Evolutionary conservation across 1,140 invertebrate species (phyloP), one percentile per base, ranked within the genome.

Genomic region (Tetragonula clypearis): DNA sequence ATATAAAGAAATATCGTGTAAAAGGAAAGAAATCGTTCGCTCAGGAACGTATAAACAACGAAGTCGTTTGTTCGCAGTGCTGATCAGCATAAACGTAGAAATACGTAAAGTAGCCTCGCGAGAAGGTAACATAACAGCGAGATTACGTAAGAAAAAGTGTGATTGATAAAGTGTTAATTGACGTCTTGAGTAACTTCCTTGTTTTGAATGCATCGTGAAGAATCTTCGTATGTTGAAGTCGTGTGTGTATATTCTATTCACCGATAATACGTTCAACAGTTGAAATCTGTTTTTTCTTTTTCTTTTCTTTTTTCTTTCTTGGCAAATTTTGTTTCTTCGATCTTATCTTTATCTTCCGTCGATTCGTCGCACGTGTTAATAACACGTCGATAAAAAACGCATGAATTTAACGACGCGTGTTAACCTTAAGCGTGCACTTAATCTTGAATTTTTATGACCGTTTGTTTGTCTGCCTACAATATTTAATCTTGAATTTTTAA

Each of bases 121-220:
- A 2, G 26, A 21, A 30, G 23, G 26, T 23, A 41, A 41, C 30
- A 21, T 41, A 76, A 76, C n/a, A 60, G 30, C 30, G 3, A 41
- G 21, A 60, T 60, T 76, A 21, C 26, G 14, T 23, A 35, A 60
- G 21, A 12, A 60, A 55, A 60, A 76, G 55, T 41, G n/a, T 41
- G 74, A 76, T 60, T 60, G 74, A 76, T 76, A 60, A 21, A 41
- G 30, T 56, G 74, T 15, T 76, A 76, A 76, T 76, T 60, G 74
- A 2, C 74, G 35, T 60, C 55, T 76, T 21, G 56, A 4, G 56
- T 60, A 76, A 60, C 30, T 76, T 76, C 56, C 55, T 41, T 35
- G 55, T 58, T 75, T 75, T 30, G 6, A 23, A 55, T 21, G 17
- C 12, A 23, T 21, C 26, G 58, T 21, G 23, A 75, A 58, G 5